phyloP scores from a whole-genome alignment of 2,888 invertebrate genomes.

The Patella depressa region DNA sequence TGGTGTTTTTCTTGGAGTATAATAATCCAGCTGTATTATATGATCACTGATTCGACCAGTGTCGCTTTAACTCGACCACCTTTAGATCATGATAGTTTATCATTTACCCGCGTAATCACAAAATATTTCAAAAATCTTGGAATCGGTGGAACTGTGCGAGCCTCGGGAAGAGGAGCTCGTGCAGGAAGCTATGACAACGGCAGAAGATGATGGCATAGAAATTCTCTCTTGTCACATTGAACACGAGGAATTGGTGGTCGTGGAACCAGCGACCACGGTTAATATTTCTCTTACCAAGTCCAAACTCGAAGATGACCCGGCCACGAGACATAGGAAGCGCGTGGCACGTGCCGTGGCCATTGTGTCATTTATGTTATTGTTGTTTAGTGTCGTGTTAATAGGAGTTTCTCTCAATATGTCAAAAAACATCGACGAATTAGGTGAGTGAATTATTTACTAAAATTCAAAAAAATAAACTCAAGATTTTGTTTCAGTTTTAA shows the following conservation, averaged over 20 bases:
- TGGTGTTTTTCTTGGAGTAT: too few relatives aligned
- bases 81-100: not conserved
- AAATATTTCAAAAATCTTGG: conserved; percentile 4
- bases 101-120: not conserved
- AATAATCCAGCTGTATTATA: too few relatives aligned
- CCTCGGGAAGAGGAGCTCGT: conserved; percentile 13
- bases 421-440: conserved; percentile 95
- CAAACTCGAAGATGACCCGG: conserved; percentile 27
- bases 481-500: too few relatives aligned
- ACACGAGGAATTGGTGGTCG: conserved; percentile 30
- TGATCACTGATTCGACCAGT: too few relatives aligned
- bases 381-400: conserved; percentile 90
- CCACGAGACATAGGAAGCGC: conserved; percentile 43
- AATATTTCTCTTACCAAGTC: conserved; percentile 25
- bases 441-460: conserved; percentile 74
- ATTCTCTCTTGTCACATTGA: conserved; percentile 43
- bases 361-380: conserved; percentile 87
- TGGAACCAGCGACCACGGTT: conserved; percentile 24
- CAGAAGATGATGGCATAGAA: conserved; percentile 43
- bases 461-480: too few relatives aligned
- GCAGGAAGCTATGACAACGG: conserved; percentile 38
- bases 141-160: not conserved
- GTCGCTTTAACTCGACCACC: not conserved
- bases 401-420: conserved; percentile 94
- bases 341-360: conserved; percentile 85